These are phyloP conservation scores for Philonicus albiceps DNA, from an alignment of 2,888 invertebrate genomes.

Conservation along the genomic window DNA sequence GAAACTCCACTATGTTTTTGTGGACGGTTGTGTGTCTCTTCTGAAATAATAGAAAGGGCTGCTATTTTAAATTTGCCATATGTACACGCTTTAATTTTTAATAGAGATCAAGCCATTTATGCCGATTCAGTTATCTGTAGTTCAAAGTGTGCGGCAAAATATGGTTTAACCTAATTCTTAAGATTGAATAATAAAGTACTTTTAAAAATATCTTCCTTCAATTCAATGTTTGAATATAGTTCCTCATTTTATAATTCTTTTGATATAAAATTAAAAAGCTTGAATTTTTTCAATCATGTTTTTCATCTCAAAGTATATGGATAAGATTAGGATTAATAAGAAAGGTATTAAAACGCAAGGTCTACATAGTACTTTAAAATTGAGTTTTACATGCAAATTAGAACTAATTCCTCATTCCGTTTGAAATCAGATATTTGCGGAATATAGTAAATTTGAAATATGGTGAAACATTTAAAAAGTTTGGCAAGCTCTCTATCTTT, in stretches of 20 bases:
- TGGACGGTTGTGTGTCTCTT: slow-evolving; percentile 55
- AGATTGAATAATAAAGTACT: background rate
- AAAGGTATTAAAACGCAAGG: too few relatives aligned
- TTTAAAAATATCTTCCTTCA: background rate
- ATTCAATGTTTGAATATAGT: background rate
- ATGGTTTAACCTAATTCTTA: background rate
- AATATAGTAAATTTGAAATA: too few relatives aligned
- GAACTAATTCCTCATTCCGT: too few relatives aligned
- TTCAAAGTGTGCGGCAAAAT: slow-evolving; percentile 51
- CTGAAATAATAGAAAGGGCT: slow-evolving; percentile 55
- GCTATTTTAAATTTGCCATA: slow-evolving; percentile 56
- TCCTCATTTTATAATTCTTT: background rate
- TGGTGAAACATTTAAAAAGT: too few relatives aligned
- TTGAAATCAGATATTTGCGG: too few relatives aligned
- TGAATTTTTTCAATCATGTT: background rate
- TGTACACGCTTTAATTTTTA: slow-evolving; percentile 56
- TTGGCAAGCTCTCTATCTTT: too few relatives aligned
- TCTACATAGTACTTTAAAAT: too few relatives aligned
- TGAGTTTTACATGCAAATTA: too few relatives aligned
- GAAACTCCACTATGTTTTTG: slow-evolving; percentile 60
- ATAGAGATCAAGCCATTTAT: slow-evolving; percentile 60
- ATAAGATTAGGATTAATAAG: too few relatives aligned
- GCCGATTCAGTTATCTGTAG: slow-evolving; percentile 59
- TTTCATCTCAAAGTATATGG: too few relatives aligned
- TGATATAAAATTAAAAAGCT: background rate